Base-by-base conservation (phyloP, 2,888 invertebrate species). In the Stenodema calcarata region DNA sequence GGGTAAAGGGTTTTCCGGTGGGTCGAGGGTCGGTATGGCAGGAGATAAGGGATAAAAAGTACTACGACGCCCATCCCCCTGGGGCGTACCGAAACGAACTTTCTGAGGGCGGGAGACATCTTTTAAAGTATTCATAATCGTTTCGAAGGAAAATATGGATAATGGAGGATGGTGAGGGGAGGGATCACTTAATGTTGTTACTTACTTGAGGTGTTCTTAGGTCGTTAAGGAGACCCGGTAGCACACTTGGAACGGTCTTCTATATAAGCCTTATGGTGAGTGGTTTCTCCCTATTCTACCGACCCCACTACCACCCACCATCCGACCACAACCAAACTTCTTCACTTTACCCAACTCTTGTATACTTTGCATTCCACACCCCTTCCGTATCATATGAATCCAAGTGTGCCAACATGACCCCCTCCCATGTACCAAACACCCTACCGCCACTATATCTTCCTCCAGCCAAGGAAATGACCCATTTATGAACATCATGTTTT, bases 1-100 rank as follows among this genome's bases (percentile, higher is more conserved):
- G 28, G 78, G 78, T 18, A 47, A 27, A n/a, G 47, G 73, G 35
- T 42, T 44, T 35, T 42, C 35, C 75, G 16, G 42, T 28, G 30
- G 75, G 42, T n/a, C 44, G n/a, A 27, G 47, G 44, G 44, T 27
- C 42, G 78, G 78, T 14, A 44, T 1, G 78, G 27, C 44, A 6
- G 47, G 78, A 78, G 78, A 78, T 78, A 78, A 78, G 44, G 78
- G 78, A 78, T 78, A 78, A 78, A 78, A 78, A 78, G 35, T 44
- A 11, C 44, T 44, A 78, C 78, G 44, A 23, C 28, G 18, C 27
- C 28, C 78, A 18, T 2, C 78, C 47, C 78, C 44, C 16, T 27
- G 47, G 41, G 44, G 18, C 27, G n/a, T 14, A 3, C 44, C 41
- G 18, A 78, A 27, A 42, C 47, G 47, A 78, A 78, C 27, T 27